These are phyloP conservation scores for Heterohyrax brucei DNA, from an alignment of 2,797 vertebrate species.

Conservation along the genomic window DNA sequence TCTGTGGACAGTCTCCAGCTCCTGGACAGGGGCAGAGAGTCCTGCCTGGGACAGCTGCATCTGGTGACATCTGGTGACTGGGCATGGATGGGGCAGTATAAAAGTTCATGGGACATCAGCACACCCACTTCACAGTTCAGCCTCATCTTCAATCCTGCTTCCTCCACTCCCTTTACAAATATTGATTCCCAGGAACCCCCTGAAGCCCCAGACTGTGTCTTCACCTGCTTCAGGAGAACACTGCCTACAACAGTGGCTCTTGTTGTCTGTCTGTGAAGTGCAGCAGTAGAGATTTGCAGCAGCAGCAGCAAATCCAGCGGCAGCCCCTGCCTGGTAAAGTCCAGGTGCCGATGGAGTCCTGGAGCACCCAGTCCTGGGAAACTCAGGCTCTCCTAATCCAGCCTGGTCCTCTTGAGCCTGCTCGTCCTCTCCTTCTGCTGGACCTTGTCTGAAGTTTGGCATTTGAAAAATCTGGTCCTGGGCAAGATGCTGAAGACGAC, in stretches of 20 bases:
- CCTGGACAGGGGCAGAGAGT: background rate
- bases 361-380: background rate
- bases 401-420: background rate
- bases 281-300: background rate
- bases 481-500: constrained; percentile 51
- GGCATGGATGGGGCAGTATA: too few relatives aligned
- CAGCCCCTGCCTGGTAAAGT: too few relatives aligned
- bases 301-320: too few relatives aligned
- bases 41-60: background rate
- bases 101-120: background rate
- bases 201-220: background rate
- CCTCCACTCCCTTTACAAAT: background rate
- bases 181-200: background rate
- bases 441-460: background rate
- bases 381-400: too few relatives aligned
- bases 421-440: accelerated
- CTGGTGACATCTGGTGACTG: background rate
- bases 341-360: background rate
- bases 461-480: constrained; percentile 84
- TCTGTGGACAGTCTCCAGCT: background rate
- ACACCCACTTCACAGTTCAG: background rate
- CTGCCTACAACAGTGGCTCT: accelerated
- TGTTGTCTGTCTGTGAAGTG: background rate
- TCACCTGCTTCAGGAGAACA: background rate
- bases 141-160: background rate